These are phyloP conservation scores for Mirza zaza DNA, from an alignment of 2,113 vertebrate genomes.

Conservation along the genomic window DNA sequence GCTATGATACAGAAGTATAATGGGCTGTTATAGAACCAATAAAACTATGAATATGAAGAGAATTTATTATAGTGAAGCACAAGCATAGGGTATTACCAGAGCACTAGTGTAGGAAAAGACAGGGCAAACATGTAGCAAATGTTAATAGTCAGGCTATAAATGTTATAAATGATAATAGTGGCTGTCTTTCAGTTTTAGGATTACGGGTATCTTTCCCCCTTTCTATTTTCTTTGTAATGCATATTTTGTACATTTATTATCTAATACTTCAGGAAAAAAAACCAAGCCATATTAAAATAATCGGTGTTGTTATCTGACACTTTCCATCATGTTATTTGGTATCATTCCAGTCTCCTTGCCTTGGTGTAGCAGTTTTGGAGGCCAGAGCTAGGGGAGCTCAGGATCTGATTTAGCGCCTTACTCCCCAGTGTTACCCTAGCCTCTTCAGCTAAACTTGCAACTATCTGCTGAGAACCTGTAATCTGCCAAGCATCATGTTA, in stretches of 20 bases:
- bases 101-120: background rate
- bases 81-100: background rate
- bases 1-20: background rate
- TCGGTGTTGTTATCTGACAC: background rate
- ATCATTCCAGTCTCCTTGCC: background rate
- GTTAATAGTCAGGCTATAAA: background rate
- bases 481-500: background rate
- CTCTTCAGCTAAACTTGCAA: background rate
- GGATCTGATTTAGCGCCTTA: background rate
- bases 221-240: background rate
- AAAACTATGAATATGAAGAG: background rate
- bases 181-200: background rate
- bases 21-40: background rate
- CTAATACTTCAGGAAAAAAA: background rate
- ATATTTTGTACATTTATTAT: background rate
- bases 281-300: background rate
- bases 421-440: background rate
- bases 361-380: background rate
- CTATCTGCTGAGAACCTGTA: constrained; percentile 17
- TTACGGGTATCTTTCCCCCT: background rate
- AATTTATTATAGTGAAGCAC: background rate
- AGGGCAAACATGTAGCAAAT: background rate
- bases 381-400: background rate
- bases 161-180: background rate
- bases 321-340: background rate